Base-by-base conservation (phyloP, 2,113 vertebrate species). In the Glaucomys volans region DNA sequence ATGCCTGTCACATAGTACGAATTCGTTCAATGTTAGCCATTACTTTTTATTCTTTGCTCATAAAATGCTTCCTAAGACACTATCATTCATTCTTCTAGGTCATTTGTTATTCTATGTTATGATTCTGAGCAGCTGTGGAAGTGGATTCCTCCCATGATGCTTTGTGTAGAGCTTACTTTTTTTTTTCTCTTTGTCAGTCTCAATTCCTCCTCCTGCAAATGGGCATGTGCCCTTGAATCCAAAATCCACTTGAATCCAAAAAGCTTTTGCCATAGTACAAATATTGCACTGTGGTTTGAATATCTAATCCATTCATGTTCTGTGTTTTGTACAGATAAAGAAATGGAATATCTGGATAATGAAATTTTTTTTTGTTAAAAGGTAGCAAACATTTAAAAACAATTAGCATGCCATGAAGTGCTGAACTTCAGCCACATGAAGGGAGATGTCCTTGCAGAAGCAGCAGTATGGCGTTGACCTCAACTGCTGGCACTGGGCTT, bases 11-110 rank as follows among this genome's bases (percentile, higher is more conserved):
- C 47, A 89, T 69, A 72, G 22, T 76, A 96, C 88, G 66, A 94
- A 85, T 86, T 95, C 84, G 92, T 97, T 96, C 76, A 95, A 95
- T 90, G 72, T 80, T 92, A 95, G 40, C 66, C 52, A 54, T 97
- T 90, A 52, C 35, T 95, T 95, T 94, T 97, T 94, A 96, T 95
- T 90, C 83, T 92, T 95, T 87, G 76, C 71, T 85, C 92, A 82
- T 96, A 95, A 96, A 97, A 87, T 88, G 42, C 76, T 95, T 88
- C 77, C 87, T 82, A 79, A 83, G 76, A 90, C 20, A 59, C 32
- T 52, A 81, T 57, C 84, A 37, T 30, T 87, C 80, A 93, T 91
- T 95, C 74, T 72, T 84, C 80, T n/a, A 87, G 86, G 64, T 92
- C 82, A 5, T 84, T 72, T 92, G 5, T 95, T 97, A 87, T 80